Evolutionary conservation across 2,888 invertebrate genomes (phyloP).

Genomic region (Arge pagana): DNA sequence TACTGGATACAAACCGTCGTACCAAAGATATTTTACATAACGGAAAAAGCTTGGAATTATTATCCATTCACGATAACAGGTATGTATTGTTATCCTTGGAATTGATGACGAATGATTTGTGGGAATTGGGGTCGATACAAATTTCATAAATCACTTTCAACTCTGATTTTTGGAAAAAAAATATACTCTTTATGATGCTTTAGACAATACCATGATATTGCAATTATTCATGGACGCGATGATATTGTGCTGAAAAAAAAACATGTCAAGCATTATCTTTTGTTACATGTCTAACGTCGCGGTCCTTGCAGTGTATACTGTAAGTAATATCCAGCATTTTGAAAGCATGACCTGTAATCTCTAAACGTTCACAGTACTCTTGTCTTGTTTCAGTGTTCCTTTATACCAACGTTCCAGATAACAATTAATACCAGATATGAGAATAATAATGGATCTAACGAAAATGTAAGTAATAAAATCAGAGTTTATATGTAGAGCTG

Average conservation of each 20-base stretch:
- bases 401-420: slow-evolving; percentile 83
- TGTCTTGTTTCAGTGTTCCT: slow-evolving; percentile 77
- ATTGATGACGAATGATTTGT: not conserved
- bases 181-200: too few relatives aligned
- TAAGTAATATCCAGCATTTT: slow-evolving; percentile 59
- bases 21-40: slow-evolving; percentile 90
- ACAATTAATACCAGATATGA: slow-evolving; percentile 89
- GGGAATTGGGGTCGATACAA: slow-evolving; percentile 13
- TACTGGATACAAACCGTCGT: slow-evolving; percentile 87
- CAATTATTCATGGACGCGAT: not conserved
- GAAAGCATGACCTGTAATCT: slow-evolving; percentile 23
- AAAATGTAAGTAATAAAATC: slow-evolving; percentile 73
- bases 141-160: slow-evolving; percentile 24
- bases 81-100: slow-evolving; percentile 57
- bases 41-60: slow-evolving; percentile 94
- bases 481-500: not conserved
- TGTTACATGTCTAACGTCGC: slow-evolving; percentile 31
- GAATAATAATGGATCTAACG: slow-evolving; percentile 83
- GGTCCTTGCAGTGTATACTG: slow-evolving; percentile 70
- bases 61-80: slow-evolving; percentile 89
- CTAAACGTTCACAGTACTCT: slow-evolving; percentile 23
- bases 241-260: not conserved
- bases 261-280: slow-evolving; percentile 13
- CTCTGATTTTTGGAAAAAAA: too few relatives aligned
- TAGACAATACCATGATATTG: too few relatives aligned